A percentile compares a stretch with the other conserved stretches of the same genome.
Evolutionary conservation across 2,888 invertebrate genomes (phyloP).

Genomic region (Drepana falcataria): DNA sequence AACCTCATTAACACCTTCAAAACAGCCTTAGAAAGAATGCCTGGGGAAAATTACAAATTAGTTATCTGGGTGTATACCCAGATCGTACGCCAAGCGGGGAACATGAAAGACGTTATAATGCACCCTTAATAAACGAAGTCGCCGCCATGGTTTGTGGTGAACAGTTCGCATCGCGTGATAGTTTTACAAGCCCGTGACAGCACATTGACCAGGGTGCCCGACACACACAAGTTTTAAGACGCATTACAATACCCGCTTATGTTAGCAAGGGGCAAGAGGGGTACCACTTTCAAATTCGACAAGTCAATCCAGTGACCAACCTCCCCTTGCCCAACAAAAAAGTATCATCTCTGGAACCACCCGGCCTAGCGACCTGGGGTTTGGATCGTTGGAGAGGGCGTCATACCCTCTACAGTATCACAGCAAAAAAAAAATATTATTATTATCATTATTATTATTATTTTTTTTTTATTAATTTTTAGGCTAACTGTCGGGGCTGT

Average conservation of each 20-base stretch:
- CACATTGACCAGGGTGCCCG: constrained; percentile 26
- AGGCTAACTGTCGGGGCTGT: too few species aligned
- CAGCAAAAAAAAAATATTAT: too few species aligned
- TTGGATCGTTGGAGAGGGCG: too few species aligned
- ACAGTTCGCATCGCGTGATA: constrained; percentile 20
- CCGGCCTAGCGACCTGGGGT: too few species aligned
- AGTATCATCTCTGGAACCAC: constrained; percentile 9
- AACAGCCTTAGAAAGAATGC: constrained; percentile 26
- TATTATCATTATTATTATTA: too few species aligned
- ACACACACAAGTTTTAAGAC: constrained; percentile 37
- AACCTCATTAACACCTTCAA: constrained; percentile 25
- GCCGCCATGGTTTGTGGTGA: constrained; percentile 23
- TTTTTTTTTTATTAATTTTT: too few species aligned
- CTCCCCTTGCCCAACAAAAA: constrained; percentile 14
- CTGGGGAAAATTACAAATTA: constrained; percentile 23
- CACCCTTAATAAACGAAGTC: constrained; percentile 23
- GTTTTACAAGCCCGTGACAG: constrained; percentile 21
- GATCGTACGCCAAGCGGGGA: constrained; percentile 27
- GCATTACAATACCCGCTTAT: constrained; percentile 43
- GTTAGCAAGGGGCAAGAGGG: constrained; percentile 29
- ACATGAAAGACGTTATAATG: constrained; percentile 30
- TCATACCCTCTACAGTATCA: too few species aligned
- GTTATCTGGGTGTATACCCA: constrained; percentile 28
- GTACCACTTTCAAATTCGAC: constrained; percentile 26
- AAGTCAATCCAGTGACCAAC: constrained; percentile 17